Evolutionary conservation across 2,113 vertebrate genomes (phyloP).

Genomic region (Excalfactoria chinensis): DNA sequence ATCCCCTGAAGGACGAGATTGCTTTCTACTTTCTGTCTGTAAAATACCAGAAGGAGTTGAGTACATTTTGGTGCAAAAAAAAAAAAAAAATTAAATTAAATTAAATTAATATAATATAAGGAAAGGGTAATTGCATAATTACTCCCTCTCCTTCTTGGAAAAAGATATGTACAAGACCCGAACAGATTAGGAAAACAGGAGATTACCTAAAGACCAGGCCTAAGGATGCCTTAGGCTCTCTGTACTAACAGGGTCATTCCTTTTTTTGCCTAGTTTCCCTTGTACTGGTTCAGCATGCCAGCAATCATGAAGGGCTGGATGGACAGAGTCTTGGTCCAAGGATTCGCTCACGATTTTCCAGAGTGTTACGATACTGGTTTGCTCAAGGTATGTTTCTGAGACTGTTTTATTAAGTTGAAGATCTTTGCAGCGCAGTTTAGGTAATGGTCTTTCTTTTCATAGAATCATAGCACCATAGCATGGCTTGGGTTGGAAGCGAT

Average conservation of each 20-base stretch:
- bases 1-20: neutral
- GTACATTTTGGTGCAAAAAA: neutral
- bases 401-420: neutral
- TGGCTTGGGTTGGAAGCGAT: neutral
- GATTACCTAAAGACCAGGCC: neutral
- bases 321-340: slow-evolving; percentile 80
- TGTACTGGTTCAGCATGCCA: slow-evolving; percentile 82
- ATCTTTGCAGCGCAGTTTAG: neutral
- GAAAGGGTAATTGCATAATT: too few relatives aligned
- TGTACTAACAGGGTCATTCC: neutral
- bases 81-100: too few relatives aligned
- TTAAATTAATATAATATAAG: too few relatives aligned
- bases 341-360: slow-evolving; percentile 76
- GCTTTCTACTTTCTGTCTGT: neutral
- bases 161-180: neutral
- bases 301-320: slow-evolving; percentile 84
- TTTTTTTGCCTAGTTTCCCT: slow-evolving; percentile 75
- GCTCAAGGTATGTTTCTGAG: slow-evolving; percentile 70
- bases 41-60: neutral
- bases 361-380: slow-evolving; percentile 63
- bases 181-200: neutral
- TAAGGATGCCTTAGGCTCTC: neutral
- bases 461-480: neutral
- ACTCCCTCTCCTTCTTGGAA: neutral
- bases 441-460: neutral